phyloP scores from a whole-genome alignment of 2,888 invertebrate genomes.

The Doris montereyensis region DNA sequence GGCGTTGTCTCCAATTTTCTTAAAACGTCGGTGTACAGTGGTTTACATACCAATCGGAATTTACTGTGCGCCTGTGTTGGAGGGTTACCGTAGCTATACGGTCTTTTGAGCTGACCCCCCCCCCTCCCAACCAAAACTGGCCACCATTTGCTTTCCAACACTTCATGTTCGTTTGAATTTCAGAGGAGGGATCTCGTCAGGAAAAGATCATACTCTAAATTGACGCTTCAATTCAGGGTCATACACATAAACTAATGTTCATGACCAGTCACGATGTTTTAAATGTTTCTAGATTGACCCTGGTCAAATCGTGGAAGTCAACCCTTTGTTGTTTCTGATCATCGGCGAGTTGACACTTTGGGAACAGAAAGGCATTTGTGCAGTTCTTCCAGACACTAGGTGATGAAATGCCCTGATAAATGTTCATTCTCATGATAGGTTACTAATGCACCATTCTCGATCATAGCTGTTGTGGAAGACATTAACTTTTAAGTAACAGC shows the following conservation, averaged over 20 bases:
- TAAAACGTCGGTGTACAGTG: neutral
- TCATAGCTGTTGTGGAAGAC: neutral
- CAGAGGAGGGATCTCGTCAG: neutral
- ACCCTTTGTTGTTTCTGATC: neutral
- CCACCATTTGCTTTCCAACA: neutral
- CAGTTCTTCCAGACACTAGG: neutral
- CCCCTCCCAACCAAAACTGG: too few relatives aligned
- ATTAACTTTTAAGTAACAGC: neutral
- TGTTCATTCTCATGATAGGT: neutral
- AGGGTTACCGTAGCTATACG: neutral
- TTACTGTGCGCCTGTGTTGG: neutral
- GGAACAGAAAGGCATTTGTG: neutral
- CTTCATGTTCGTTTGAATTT: neutral
- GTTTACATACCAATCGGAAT: neutral
- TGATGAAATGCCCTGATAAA: neutral
- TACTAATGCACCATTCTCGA: neutral
- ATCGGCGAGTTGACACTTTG: neutral
- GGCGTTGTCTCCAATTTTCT: neutral
- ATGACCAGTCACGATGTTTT: neutral
- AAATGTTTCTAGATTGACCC: neutral
- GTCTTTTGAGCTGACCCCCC: neutral
- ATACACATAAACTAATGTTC: neutral
- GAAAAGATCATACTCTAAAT: neutral
- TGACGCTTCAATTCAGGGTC: neutral
- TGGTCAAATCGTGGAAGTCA: too few relatives aligned